A percentile compares a stretch with the other conserved stretches of the same genome.
phyloP scores from a whole-genome alignment of 2,888 invertebrate genomes.

The Andrena bicolor region DNA sequence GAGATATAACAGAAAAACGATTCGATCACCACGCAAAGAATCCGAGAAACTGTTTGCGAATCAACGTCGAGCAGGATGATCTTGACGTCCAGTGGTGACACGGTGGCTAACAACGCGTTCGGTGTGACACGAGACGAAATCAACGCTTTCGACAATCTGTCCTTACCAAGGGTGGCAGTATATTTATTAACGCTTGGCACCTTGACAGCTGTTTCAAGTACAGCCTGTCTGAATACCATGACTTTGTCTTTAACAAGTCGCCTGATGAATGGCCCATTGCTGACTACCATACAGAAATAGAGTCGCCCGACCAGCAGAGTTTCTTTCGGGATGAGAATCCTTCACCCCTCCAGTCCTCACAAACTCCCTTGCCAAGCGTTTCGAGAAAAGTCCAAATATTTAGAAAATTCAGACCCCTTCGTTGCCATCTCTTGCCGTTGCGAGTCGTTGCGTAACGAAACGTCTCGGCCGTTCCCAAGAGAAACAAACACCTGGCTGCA shows the following conservation, averaged over 20 bases:
- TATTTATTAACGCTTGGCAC: slow-evolving; percentile 82
- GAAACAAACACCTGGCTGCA: slow-evolving; percentile 21
- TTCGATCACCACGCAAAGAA: background rate
- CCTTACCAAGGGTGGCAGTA: slow-evolving; percentile 65
- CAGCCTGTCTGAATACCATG: slow-evolving; percentile 73
- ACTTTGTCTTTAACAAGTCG: slow-evolving; percentile 76
- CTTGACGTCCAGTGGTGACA: slow-evolving; percentile 12
- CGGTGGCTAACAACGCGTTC: slow-evolving; percentile 43
- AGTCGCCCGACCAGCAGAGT: slow-evolving; percentile 31
- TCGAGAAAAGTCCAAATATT: slow-evolving; percentile 37
- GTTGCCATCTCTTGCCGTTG: background rate
- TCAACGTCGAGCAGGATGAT: background rate
- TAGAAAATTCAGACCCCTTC: background rate
- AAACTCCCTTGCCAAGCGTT: background rate
- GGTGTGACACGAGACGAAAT: slow-evolving; percentile 47
- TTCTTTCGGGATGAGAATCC: slow-evolving; percentile 34
- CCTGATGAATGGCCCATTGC: slow-evolving; percentile 78
- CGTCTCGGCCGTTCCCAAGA: background rate
- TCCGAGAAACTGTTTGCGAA: background rate
- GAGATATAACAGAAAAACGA: background rate
- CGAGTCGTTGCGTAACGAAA: too few species aligned
- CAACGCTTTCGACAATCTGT: slow-evolving; percentile 66
- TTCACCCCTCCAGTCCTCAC: background rate
- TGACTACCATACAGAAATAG: slow-evolving; percentile 76
- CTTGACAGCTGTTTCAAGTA: slow-evolving; percentile 77